Conservation (phyloP, 2,113 vertebrate genomes). For the Otocyon megalotis region DNA sequence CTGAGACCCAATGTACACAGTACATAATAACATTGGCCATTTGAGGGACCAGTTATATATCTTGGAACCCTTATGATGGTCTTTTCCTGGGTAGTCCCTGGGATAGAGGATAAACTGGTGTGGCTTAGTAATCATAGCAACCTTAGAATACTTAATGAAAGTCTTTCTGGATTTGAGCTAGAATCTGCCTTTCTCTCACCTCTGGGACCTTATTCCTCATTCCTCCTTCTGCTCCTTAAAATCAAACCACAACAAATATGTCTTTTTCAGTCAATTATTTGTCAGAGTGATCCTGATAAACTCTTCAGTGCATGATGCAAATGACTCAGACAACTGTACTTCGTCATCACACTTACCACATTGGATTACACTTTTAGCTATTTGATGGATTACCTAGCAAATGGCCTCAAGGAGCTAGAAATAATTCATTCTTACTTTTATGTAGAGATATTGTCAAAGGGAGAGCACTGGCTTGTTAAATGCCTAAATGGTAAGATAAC, state of each 20-base stretch:
- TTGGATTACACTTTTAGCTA: not conserved
- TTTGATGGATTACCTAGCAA: conserved; percentile 33
- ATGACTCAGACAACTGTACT: conserved; percentile 48
- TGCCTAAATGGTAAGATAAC: not conserved
- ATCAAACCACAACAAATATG: not conserved
- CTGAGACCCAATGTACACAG: not conserved
- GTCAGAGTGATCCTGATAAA: conserved; percentile 29
- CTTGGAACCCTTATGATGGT: not conserved
- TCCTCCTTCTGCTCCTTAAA: not conserved
- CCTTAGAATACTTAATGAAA: not conserved
- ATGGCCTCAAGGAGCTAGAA: not conserved
- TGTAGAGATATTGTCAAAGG: not conserved
- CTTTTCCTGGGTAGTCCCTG: not conserved
- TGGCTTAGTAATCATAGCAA: not conserved
- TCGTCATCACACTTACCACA: not conserved
- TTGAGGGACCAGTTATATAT: not conserved
- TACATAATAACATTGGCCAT: not conserved
- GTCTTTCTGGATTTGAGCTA: not conserved
- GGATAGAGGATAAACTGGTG: not conserved
- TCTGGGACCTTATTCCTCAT: not conserved
- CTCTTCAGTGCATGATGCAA: not conserved
- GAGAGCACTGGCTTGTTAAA: not conserved
- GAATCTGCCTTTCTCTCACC: not conserved
- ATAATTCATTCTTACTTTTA: conserved; percentile 8
- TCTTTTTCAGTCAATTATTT: conserved; percentile 16